Percentiles rank a stretch among this genome's conserved stretches.
Evolutionary conservation across 2,888 invertebrate genomes (phyloP).

Genomic region (Clivina fossor): DNA sequence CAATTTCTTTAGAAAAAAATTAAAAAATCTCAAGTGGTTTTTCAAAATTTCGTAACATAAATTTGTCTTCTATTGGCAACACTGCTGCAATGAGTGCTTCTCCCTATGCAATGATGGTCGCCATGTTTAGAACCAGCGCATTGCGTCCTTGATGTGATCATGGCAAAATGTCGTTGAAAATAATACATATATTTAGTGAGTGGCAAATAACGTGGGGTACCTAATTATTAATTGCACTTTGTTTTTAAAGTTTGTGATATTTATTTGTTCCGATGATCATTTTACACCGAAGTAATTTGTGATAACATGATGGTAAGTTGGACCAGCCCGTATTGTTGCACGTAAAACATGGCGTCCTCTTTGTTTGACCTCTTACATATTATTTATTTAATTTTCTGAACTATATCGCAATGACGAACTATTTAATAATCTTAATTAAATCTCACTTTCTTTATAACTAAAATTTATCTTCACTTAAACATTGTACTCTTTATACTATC

Average conservation of each 20-base stretch:
- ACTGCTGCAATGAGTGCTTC: conserved; percentile 21
- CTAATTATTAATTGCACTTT: conserved; percentile 55
- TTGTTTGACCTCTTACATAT: conserved; percentile 43
- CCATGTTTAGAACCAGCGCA: conserved; percentile 57
- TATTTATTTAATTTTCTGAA: conserved; percentile 31
- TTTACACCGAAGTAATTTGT: conserved; percentile 61
- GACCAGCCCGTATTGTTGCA: conserved; percentile 52
- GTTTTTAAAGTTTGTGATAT: conserved; percentile 53
- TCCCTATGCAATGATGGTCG: conserved; percentile 47
- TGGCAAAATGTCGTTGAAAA: conserved; percentile 56
- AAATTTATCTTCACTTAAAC: conserved; percentile 14
- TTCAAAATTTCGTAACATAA: background rate
- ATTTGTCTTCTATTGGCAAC: conserved; percentile 13
- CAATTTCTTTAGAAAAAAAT: too few relatives aligned
- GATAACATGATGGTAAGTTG: conserved; percentile 69
- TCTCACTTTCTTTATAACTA: conserved; percentile 7
- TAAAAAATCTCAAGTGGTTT: too few relatives aligned
- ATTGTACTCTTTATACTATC: conserved; percentile 15
- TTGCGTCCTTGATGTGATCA: conserved; percentile 53
- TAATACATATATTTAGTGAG: conserved; percentile 55
- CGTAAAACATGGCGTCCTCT: conserved; percentile 56
- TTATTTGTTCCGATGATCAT: conserved; percentile 60
- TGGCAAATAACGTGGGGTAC: conserved; percentile 58
- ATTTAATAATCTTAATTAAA: conserved; percentile 8
- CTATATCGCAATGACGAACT: conserved; percentile 10